Evolutionary conservation across 2,888 invertebrate species (phyloP).

Genomic region (Sesamia inferens): DNA sequence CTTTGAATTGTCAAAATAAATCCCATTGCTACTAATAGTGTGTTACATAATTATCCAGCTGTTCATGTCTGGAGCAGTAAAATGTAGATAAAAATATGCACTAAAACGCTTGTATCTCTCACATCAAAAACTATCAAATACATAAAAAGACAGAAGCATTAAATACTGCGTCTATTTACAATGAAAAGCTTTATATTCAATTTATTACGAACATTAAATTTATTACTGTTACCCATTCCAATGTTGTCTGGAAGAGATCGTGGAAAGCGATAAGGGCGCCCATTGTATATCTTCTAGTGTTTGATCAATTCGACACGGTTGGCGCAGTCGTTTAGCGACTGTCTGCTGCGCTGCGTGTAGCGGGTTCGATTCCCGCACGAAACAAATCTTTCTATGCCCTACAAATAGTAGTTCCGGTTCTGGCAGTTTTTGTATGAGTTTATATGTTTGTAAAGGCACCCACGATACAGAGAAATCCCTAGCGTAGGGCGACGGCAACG

Average conservation of each 20-base stretch:
- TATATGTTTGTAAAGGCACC: too few species aligned
- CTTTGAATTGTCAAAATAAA: too few species aligned
- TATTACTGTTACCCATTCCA: background rate
- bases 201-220: background rate
- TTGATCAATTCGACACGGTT: background rate
- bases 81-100: background rate
- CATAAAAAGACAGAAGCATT: constrained; percentile 7
- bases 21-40: too few species aligned
- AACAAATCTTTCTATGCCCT: too few species aligned
- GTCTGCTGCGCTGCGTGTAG: too few species aligned
- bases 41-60: too few species aligned
- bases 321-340: too few species aligned
- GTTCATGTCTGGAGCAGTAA: background rate
- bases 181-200: background rate
- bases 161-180: background rate
- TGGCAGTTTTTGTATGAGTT: too few species aligned
- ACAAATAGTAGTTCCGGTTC: too few species aligned
- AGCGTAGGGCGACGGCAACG: too few species aligned
- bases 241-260: background rate
- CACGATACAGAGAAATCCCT: too few species aligned
- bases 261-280: background rate
- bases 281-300: background rate
- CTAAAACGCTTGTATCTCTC: constrained; percentile 4
- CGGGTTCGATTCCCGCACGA: too few species aligned
- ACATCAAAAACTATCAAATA: constrained; percentile 26